Percentiles rank a stretch among this genome's conserved stretches.
Evolutionary conservation across 2,113 vertebrate species (phyloP).

Genomic region (Bungarus multicinctus): DNA sequence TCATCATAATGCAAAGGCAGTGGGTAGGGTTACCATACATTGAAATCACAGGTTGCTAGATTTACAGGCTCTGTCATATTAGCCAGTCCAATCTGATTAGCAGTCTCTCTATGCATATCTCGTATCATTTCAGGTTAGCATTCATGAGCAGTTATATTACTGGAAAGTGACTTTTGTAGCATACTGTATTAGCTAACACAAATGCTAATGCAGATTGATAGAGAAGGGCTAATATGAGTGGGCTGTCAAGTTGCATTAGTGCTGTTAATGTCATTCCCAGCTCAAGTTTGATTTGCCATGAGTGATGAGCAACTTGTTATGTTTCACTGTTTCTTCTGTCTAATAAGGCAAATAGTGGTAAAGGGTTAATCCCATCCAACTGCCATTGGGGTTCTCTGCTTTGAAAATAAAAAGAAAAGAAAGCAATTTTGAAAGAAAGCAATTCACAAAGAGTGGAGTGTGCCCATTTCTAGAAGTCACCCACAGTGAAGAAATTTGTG

Average conservation of each 20-base stretch:
- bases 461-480: not conserved
- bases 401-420: not conserved
- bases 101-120: constrained; percentile 32
- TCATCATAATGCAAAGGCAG: constrained; percentile 12
- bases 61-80: constrained; percentile 23
- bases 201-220: constrained; percentile 45
- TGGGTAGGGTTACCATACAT: rapidly evolving
- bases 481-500: not conserved
- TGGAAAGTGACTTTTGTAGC: constrained; percentile 60
- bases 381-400: not conserved
- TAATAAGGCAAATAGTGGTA: not conserved
- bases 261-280: constrained; percentile 26
- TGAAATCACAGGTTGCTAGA: not conserved
- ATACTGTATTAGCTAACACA: constrained; percentile 1
- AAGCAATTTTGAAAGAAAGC: not conserved
- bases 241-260: constrained; percentile 32
- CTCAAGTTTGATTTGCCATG: not conserved
- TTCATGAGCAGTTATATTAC: constrained; percentile 44
- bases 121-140: constrained; percentile 53
- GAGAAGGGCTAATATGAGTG: constrained; percentile 12
- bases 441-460: not conserved
- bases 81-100: constrained; percentile 38
- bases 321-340: not conserved
- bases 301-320: not conserved
- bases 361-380: not conserved